Percentiles rank a stretch among this genome's conserved stretches.
phyloP scores from a whole-genome alignment of 2,113 vertebrate species.

The Salvator merianae region DNA sequence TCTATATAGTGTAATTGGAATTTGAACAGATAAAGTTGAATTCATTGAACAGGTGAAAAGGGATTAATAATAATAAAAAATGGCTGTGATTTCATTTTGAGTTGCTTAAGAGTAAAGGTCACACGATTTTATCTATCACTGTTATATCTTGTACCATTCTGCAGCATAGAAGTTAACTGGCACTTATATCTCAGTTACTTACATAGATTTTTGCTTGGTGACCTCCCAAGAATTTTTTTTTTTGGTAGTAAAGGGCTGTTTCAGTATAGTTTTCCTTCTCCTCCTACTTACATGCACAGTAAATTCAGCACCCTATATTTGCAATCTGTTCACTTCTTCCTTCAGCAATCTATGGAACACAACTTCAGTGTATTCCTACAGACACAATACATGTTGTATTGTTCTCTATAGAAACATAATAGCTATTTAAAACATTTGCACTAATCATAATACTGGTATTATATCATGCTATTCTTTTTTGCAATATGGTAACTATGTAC shows the following conservation, averaged over 20 bases:
- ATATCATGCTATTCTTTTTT: background rate
- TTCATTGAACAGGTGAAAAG: no score
- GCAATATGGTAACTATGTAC: background rate
- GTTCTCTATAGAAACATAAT: background rate
- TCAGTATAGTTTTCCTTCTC: background rate
- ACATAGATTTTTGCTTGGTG: background rate
- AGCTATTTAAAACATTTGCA: background rate
- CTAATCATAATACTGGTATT: background rate
- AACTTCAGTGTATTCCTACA: background rate
- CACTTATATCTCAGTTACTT: background rate
- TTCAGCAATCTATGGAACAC: background rate
- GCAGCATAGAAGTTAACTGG: background rate
- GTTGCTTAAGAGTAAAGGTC: no score
- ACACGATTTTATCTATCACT: background rate
- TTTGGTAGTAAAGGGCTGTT: background rate
- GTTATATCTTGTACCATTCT: background rate
- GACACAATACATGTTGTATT: background rate
- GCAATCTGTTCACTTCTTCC: background rate
- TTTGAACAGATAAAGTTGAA: no score
- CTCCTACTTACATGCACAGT: background rate
- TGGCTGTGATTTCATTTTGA: no score
- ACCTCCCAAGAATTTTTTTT: background rate
- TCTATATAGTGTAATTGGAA: no score
- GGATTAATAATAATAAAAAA: no score
- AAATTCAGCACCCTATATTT: background rate